These are phyloP conservation scores for Caenorhabditis becei DNA, from an alignment of 2,888 invertebrate genomes.

Conservation along the genomic window DNA sequence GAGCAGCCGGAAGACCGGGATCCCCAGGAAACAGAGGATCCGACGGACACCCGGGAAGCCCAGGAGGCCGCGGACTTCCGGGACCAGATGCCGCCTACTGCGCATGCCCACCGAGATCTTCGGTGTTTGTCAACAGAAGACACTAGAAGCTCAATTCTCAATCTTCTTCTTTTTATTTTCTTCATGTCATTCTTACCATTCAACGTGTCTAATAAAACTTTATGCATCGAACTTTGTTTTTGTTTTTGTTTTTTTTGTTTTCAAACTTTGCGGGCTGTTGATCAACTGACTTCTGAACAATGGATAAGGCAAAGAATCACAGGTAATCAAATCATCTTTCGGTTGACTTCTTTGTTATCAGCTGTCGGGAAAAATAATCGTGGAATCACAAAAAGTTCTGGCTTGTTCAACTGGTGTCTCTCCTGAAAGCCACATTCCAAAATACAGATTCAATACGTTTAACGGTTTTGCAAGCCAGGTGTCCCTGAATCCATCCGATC, in stretches of 20 bases:
- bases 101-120: constrained; percentile 55
- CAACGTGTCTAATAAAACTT: constrained; percentile 37
- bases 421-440: too few relatives aligned
- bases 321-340: too few relatives aligned
- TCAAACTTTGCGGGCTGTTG: too few relatives aligned
- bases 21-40: constrained; percentile 60
- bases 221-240: constrained; percentile 7
- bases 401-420: too few relatives aligned
- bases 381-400: too few relatives aligned
- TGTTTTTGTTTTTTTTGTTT: background rate
- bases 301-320: too few relatives aligned
- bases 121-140: constrained; percentile 42
- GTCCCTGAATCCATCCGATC: too few relatives aligned
- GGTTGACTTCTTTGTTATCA: too few relatives aligned
- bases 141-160: constrained; percentile 32
- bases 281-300: too few relatives aligned
- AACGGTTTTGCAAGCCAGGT: too few relatives aligned
- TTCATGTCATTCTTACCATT: constrained; percentile 20
- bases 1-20: constrained; percentile 62
- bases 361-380: too few relatives aligned
- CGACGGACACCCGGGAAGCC: constrained; percentile 62
- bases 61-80: constrained; percentile 60
- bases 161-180: background rate
- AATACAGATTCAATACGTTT: too few relatives aligned
- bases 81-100: constrained; percentile 59